A percentile compares a stretch with the other conserved stretches of the same genome.
Conservation (phyloP, 2,888 invertebrate genomes). For the Drosophila meridionalis region DNA sequence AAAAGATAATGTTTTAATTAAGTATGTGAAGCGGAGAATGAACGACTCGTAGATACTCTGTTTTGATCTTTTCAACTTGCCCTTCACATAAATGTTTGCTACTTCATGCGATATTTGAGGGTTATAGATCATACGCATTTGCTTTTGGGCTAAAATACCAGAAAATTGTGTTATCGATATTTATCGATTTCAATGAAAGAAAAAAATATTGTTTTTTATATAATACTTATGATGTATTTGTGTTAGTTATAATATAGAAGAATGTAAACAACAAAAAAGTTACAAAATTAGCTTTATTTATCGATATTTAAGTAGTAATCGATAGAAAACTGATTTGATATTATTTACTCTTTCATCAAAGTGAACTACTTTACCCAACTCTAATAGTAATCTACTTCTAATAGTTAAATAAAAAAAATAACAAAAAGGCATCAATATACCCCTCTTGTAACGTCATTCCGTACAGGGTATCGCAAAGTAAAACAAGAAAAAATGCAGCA, state of each 20-base stretch:
- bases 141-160: too few species aligned
- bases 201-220: too few species aligned
- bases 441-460: background rate
- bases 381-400: background rate
- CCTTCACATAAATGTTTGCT: too few species aligned
- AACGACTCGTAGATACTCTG: background rate
- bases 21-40: background rate
- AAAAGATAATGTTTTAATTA: too few species aligned
- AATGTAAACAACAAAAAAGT: too few species aligned
- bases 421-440: background rate
- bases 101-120: too few species aligned
- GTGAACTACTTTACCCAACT: background rate
- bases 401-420: background rate
- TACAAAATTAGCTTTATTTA: background rate
- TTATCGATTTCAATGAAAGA: background rate
- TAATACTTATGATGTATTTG: too few species aligned
- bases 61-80: background rate
- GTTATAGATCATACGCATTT: too few species aligned
- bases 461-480: background rate
- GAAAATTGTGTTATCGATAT: background rate
- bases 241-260: too few species aligned
- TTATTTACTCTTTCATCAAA: background rate
- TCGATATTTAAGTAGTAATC: background rate
- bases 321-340: background rate
- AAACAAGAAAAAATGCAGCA: conserved; percentile 45